Evolutionary conservation across 2,113 vertebrate genomes (phyloP), one percentile per base, ranked within the genome.

Genomic region (Plestiodon gilberti): DNA sequence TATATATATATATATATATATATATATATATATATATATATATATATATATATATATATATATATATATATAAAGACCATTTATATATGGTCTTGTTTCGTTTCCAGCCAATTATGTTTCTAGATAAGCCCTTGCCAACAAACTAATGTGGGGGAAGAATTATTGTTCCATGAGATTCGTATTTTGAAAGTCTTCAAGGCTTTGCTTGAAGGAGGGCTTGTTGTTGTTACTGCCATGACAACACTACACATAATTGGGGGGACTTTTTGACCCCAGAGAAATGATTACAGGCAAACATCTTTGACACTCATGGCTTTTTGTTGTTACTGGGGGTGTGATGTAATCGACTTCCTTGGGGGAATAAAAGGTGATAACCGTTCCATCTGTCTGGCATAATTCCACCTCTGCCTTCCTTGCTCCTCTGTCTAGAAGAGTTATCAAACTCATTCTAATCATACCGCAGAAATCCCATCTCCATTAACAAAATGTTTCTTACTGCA

Each of bases 201-300:
- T 80, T 79, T 89, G 84, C 90, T 90, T 81, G 71, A 86, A 67
- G 48, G 89, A 89, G 43, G 43, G 40, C 22, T 40, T 93, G 86
- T 93, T 94, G 88, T 90, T 93, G 84, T 86, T 90, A 94, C 92
- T 94, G 84, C 93, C 94, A 94, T 94, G 95, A 90, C 95, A 95
- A 93, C 94, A 69, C 4, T 67, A 87, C 82, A 90, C 40, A 0
- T 84, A 67, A 59, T 76, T 30, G 90, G 88, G 76, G n/a, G 57
- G 71, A 86, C 80, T 86, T 87, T 88, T 86, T 87, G 86, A 92
- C 79, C 77, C 65, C 75, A 85, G 74, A 78, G 89, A 92, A n/a
- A 76, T 52, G 84, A 80, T 91, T 90, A 90, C 67, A 59, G 92
- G 57, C 83, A 89, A 83, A 78, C 52, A n/a, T 59, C 25, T 74